phyloP scores from a whole-genome alignment of 37 sponge, comb jelly and placozoan species.

The Trichoplax adhaerens region DNA sequence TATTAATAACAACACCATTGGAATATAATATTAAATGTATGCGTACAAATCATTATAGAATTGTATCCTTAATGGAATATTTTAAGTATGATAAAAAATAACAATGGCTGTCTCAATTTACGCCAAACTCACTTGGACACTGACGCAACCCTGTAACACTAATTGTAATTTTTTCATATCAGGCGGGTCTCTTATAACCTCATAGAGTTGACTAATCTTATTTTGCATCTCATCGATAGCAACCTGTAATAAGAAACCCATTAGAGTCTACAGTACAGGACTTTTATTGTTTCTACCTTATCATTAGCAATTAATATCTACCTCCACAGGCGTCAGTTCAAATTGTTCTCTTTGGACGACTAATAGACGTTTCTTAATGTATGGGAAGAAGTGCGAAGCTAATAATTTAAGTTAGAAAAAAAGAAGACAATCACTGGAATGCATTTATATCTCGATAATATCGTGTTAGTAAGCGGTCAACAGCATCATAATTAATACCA shows the following conservation, averaged over 20 bases:
- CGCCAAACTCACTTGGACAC: slow-evolving; percentile 28
- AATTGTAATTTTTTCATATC: slow-evolving; percentile 68
- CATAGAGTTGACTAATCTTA: slow-evolving; percentile 35
- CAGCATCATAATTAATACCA: too few relatives aligned
- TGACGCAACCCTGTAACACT: slow-evolving; percentile 58
- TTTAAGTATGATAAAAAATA: too few relatives aligned
- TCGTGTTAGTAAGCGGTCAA: too few relatives aligned
- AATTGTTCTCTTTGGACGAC: slow-evolving; percentile 37
- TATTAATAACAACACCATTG: too few relatives aligned
- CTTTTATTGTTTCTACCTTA: too few relatives aligned
- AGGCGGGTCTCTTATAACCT: slow-evolving; percentile 38
- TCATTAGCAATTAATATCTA: not conserved
- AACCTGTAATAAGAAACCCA: slow-evolving; percentile 32
- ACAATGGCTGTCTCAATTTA: too few relatives aligned
- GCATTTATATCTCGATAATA: too few relatives aligned
- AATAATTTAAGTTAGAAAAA: not conserved
- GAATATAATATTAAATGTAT: too few relatives aligned
- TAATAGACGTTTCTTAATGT: slow-evolving; percentile 63
- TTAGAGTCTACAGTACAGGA: too few relatives aligned
- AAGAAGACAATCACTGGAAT: not conserved
- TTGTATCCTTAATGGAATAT: too few relatives aligned
- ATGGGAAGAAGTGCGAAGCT: slow-evolving; percentile 82
- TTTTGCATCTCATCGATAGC: slow-evolving; percentile 73
- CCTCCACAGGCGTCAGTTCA: slow-evolving; percentile 63
- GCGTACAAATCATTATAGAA: too few relatives aligned